Evolutionary conservation across 2,797 vertebrate species (phyloP), one percentile per base, ranked within the genome.

Genomic region (Pristis pectinata): DNA sequence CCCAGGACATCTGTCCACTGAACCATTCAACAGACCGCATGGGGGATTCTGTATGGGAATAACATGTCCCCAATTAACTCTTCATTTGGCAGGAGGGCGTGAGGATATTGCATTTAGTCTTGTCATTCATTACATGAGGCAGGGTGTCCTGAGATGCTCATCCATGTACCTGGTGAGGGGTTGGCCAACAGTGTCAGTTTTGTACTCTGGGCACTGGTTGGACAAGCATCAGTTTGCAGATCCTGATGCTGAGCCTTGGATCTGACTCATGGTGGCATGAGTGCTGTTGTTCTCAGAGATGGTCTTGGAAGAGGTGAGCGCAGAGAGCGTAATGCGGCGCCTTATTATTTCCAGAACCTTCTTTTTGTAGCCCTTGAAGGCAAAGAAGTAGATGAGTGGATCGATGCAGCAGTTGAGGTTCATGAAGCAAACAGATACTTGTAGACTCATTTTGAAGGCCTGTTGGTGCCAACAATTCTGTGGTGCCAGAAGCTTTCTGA

Each of bases 351-450:
- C 96, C 83, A 98, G 95, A 95, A 99, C 96, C 76, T 97, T 97
- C 95, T 96, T 96, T 96, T 98, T 98, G 95, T 98, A 98, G 17
- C 96, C 97, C 87, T 97, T 97, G 61, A 98, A 98, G 34, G 97
- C 98, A 0, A 98, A 98, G 96, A 96, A 98, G 96, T 98, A 98
- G 96, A 98, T 98, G 95, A 98, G 94, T 19, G 98, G 98, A 95
- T 98, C 98, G 0, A 98, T 96, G 96, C 97, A 98, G 96, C 98
- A 98, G 96, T 98, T 99, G 95, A 98, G 94, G 95, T 98, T 98
- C 98, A 98, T 98, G 56, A 98, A 96, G 0, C 97, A 97, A 92
- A 98, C 96, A 0, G 98, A 98, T 94, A 98, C 96, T 97, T 98
- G 97, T 72, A 97, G 96, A 15, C 97, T 97, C 95, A 97, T 95